Evolutionary conservation across 1,140 invertebrate species (phyloP), one percentile per base, ranked within the genome.

Genomic region (Tetramorium parvispinum): DNA sequence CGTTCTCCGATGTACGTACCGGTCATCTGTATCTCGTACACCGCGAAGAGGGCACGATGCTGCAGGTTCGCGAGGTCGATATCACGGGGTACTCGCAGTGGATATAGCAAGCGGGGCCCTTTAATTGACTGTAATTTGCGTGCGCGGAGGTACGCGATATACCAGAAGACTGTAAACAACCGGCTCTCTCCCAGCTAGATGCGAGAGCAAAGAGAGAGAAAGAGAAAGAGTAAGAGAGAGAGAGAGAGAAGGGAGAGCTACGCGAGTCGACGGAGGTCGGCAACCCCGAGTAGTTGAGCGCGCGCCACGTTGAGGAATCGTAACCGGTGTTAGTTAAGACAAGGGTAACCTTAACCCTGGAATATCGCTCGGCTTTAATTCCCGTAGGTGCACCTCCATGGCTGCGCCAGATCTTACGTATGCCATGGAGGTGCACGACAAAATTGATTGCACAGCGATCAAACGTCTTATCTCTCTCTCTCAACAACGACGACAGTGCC

Each of bases 111-210:
- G 89, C 87, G 76, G 87, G 88, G 87, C 87, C 79, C 91, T 92
- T 92, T 93, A 93, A 93, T 93, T 93, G 92, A 92, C 91, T 92
- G 88, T 93, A 93, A 93, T 93, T 93, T 93, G 91, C 90, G 89
- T 93, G 91, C 92, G 88, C 92, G 87, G 86, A 86, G 87, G 87
- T 90, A 91, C 87, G 91, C 91, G 87, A 89, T 87, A 87, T 87
- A 78, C 78, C 75, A 86, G 65, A 86, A 91, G 89, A 92, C 89
- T 92, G 92, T 92, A 92, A 93, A 93, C 92, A 92, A 93, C 88
- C 88, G 86, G 71, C 63, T 66, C 82, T 82, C 78, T 76, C 87
- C 71, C 70, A 53, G 57, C 86, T 75, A 88, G 87, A 78, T 83
- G 81, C 24, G 81, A 85, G 81, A 88, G 73, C 21, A 32, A 63